These are phyloP conservation scores for Halcyon senegalensis DNA, from an alignment of 2,113 vertebrate species.

Conservation along the genomic window DNA sequence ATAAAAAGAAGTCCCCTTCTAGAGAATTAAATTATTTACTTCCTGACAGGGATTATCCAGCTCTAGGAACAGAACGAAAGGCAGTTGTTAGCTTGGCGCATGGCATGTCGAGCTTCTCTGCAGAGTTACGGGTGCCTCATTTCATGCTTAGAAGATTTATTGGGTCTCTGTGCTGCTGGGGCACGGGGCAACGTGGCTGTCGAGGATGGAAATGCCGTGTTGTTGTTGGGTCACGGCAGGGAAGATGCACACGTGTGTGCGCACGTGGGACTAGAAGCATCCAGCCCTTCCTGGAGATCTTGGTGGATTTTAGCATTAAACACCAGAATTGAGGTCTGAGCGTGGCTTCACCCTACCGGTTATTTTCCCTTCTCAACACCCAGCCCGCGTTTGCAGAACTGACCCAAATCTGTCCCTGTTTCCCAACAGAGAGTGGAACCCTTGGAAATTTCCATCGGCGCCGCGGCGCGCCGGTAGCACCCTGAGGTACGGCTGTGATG, in stretches of 20 bases:
- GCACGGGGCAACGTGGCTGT: accelerated
- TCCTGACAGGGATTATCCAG: background rate
- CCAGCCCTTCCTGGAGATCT: background rate
- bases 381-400: background rate
- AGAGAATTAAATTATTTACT: background rate
- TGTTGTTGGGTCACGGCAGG: accelerated
- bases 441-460: slow-evolving; percentile 62
- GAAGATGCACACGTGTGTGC: accelerated
- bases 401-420: background rate
- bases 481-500: background rate
- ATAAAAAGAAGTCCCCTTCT: background rate
- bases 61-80: background rate
- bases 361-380: background rate
- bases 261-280: background rate
- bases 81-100: background rate
- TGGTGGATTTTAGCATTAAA: background rate
- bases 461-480: background rate
- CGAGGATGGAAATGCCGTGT: accelerated
- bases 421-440: background rate
- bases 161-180: background rate
- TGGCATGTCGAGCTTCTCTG: background rate
- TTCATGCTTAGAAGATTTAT: accelerated
- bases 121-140: background rate
- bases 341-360: background rate
- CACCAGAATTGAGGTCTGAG: background rate